A percentile compares a stretch with the other conserved stretches of the same genome.
These are phyloP conservation scores for Thalpophila matura DNA, from an alignment of 2,888 invertebrate species.

Conservation along the genomic window DNA sequence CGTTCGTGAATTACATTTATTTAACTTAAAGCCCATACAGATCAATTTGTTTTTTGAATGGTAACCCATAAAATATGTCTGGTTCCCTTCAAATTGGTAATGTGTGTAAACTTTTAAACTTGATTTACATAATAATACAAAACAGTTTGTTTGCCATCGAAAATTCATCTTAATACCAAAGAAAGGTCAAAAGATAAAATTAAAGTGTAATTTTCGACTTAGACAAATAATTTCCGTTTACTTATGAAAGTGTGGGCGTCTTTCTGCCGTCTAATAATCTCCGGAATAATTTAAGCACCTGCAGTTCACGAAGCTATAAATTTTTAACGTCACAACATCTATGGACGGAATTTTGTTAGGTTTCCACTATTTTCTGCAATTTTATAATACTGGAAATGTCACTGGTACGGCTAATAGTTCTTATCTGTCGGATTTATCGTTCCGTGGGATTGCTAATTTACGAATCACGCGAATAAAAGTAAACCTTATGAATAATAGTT, in stretches of 20 bases:
- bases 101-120: conserved; percentile 33
- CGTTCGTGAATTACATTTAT: conserved; percentile 38
- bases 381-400: conserved; percentile 71
- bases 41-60: conserved; percentile 35
- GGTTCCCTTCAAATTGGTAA: conserved; percentile 29
- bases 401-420: conserved; percentile 70
- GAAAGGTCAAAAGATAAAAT: conserved; percentile 46
- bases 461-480: conserved; percentile 46
- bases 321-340: conserved; percentile 61
- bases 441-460: conserved; percentile 67
- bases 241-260: conserved; percentile 50
- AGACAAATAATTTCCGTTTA: conserved; percentile 57
- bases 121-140: conserved; percentile 56
- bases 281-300: conserved; percentile 62
- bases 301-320: conserved; percentile 59
- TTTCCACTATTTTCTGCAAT: conserved; percentile 61
- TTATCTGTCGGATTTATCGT: conserved; percentile 73
- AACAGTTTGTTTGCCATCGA: conserved; percentile 36
- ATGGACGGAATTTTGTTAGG: conserved; percentile 45
- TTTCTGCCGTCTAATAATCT: conserved; percentile 51
- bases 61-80: conserved; percentile 37
- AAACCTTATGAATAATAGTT: conserved; percentile 38
- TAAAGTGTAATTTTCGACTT: conserved; percentile 46
- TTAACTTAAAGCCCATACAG: conserved; percentile 32
- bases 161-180: conserved; percentile 19